Evolutionary conservation across 2,888 invertebrate species (phyloP).

Genomic region (Drosophila nr. medialis): DNA sequence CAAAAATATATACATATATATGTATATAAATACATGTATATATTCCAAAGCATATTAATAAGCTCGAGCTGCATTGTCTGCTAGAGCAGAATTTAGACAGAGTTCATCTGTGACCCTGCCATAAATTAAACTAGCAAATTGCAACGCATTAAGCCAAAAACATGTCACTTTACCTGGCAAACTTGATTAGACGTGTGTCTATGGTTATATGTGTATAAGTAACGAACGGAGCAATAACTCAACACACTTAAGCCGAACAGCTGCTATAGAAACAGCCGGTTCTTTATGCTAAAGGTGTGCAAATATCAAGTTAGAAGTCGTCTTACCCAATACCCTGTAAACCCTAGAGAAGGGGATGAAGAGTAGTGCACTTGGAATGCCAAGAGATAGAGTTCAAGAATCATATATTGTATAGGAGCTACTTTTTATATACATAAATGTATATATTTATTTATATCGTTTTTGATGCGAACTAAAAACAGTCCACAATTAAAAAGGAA

Average conservation of each 20-base stretch:
- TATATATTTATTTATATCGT: too few relatives aligned
- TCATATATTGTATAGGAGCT: neutral
- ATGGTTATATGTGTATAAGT: neutral
- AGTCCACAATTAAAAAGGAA: neutral
- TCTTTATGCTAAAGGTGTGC: conserved; percentile 31
- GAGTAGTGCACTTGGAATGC: neutral
- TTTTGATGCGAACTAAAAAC: neutral
- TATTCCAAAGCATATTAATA: conserved; percentile 37
- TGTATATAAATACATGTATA: neutral
- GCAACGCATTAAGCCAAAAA: conserved; percentile 32
- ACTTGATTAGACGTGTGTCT: conserved; percentile 5
- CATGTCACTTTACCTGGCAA: conserved; percentile 15
- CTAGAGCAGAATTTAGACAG: conserved; percentile 22
- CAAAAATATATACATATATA: neutral
- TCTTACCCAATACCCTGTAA: conserved; percentile 25
- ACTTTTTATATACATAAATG: neutral
- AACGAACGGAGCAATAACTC: conserved; percentile 41
- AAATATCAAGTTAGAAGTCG: conserved; percentile 8
- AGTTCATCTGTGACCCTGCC: neutral
- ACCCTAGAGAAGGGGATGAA: neutral
- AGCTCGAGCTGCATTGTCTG: conserved; percentile 19
- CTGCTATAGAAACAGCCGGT: conserved; percentile 57
- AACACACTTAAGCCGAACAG: conserved; percentile 41
- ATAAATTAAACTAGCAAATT: conserved; percentile 24
- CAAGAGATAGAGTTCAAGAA: neutral